Evolutionary conservation across 2,113 vertebrate species (phyloP), one percentile per base, ranked within the genome.

Genomic region (Tetrao urogallus): DNA sequence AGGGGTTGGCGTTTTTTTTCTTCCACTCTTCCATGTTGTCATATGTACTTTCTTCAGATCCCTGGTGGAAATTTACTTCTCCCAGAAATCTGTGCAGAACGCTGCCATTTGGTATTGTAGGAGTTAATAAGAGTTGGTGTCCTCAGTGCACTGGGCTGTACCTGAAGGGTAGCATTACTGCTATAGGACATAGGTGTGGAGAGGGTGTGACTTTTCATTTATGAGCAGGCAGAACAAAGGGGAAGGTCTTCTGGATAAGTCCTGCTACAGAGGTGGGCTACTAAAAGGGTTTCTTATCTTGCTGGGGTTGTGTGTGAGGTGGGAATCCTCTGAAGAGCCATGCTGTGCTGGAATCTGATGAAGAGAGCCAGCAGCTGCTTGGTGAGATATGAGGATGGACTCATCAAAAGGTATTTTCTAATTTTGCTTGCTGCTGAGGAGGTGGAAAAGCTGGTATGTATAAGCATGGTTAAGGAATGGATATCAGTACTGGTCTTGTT

Each of bases 1-100:
- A 32, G 30, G 54, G 10, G 17, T 32, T 57, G 30, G 15, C 20
- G 30, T 16, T 6, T 3, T 61, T 58, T n/a, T 27, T 13, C 9
- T 20, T 2, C 3, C 1, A 7, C 8, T 3, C 15, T 11, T 34
- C 48, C 30, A 13, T 6, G 13, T 17, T 64, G 8, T 24, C 40
- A 19, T 4, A 5, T 12, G 50, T 36, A 40, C 30, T 84, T 91
- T 78, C 50, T 81, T 60, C 34, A 65, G 32, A 69, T 65, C 32
- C 11, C n/a, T 75, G 14, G 52, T 92, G 78, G 63, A 89, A 78
- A 50, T 54, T 50, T 65, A 12, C 7, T 48, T 25, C 12, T 67
- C 34, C n/a, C 28, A 0, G 45, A 25, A 86, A 74, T 27, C 28
- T 61, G 52, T 40, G 18, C 4, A 20, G 52, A 65, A 54, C 2